Evolutionary conservation across 2,888 invertebrate species (phyloP), one percentile per base, ranked within the genome.

Genomic region (Prostheceraeus crozeri): DNA sequence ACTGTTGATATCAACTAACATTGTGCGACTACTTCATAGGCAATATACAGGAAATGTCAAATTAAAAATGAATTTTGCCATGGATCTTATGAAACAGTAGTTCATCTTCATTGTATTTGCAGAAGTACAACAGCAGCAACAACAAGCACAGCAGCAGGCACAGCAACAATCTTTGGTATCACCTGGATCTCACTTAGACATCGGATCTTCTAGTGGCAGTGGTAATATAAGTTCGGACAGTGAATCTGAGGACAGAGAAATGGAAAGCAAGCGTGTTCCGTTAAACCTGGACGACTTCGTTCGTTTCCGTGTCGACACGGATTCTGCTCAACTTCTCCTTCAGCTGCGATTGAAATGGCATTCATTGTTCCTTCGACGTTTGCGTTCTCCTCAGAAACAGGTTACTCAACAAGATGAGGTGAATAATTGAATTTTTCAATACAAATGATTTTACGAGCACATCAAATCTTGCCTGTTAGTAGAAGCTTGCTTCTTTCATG

Each of bases 321-420:
- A 76, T 73, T 68, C 71, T 57, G 84, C 83, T 0, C 80, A 82
- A 46, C 70, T 84, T 65, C 80, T 84, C 1, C 80, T 83, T 64
- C 82, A 84, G 68, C 75, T 86, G 28, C 76, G 86, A 2, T 84
- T 85, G 72, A 85, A 85, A 66, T 82, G 85, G 75, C 83, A 84
- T 70, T 83, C 84, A 1, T 71, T 85, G 14, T 82, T 86, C 63
- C 78, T 85, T 53, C 76, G 81, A 3, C 66, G 78, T 40, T 76
- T 79, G 71, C 68, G 73, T 52, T 69, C 74, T 10, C 79, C 80
- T 0, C 69, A 75, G 35, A 78, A 78, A 66, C 76, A 76, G 10
- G 76, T 76, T 70, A 75, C 77, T 2, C 78, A 75, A 65, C 73
- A 75, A 33, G 86, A 86, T 72, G 85, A 85, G 68, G 82, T 74